These are phyloP conservation scores for Takifugu rubripes DNA, from an alignment of 2,797 vertebrate species.

Conservation along the genomic window DNA sequence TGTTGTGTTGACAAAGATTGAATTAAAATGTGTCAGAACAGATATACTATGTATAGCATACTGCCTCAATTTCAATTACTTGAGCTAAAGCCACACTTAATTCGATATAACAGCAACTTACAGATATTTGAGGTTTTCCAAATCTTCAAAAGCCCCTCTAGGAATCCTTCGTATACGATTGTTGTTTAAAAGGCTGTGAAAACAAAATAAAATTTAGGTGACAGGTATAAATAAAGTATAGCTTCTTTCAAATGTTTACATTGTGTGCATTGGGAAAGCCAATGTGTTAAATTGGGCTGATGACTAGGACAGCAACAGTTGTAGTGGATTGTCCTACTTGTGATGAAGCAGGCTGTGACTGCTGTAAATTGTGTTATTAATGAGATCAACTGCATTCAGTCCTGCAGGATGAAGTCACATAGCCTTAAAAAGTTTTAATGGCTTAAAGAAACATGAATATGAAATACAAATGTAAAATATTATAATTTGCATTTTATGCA, in stretches of 20 bases:
- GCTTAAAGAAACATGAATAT: neutral
- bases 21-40: slow-evolving; percentile 3
- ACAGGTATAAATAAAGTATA: too few relatives aligned
- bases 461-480: neutral
- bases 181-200: slow-evolving; percentile 92
- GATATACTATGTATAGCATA: neutral
- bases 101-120: slow-evolving; percentile 72
- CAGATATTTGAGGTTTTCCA: slow-evolving; percentile 99
- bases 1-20: neutral
- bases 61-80: slow-evolving; percentile 6
- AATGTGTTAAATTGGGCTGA: too few relatives aligned
- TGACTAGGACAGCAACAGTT: too few relatives aligned
- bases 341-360: too few relatives aligned
- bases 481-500: neutral
- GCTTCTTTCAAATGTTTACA: too few relatives aligned
- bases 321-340: too few relatives aligned
- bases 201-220: neutral
- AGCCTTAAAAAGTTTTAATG: too few relatives aligned
- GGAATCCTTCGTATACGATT: slow-evolving; percentile 94
- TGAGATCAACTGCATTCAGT: too few relatives aligned
- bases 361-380: too few relatives aligned
- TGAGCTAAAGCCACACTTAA: slow-evolving; percentile 10
- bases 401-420: too few relatives aligned
- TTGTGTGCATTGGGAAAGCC: too few relatives aligned
- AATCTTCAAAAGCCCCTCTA: slow-evolving; percentile 89